These are phyloP conservation scores for Cydia pomonella DNA, from an alignment of 1,140 invertebrate genomes.

Conservation along the genomic window DNA sequence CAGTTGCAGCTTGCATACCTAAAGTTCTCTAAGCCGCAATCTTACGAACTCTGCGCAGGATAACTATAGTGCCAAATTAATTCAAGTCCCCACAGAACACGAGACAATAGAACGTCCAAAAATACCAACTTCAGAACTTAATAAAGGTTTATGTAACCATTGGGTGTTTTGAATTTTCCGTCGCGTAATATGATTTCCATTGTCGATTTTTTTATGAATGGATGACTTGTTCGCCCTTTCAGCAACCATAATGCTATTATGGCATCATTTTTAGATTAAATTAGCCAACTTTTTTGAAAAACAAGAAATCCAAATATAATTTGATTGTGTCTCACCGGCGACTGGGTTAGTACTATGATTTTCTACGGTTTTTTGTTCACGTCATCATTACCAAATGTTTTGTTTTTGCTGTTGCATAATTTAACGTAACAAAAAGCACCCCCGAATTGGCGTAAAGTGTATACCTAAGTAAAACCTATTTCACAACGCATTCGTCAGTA, in stretches of 20 bases:
- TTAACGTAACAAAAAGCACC: neutral
- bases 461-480: conserved; percentile 44
- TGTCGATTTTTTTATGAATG: no score
- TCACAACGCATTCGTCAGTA: conserved; percentile 50
- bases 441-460: neutral
- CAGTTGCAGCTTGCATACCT: conserved; percentile 5
- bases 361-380: no score
- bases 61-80: neutral
- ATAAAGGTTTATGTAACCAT: neutral
- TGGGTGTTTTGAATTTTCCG: neutral
- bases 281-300: no score
- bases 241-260: no score
- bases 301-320: no score
- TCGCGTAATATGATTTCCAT: no score
- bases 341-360: no score
- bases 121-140: neutral
- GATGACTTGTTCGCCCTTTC: no score
- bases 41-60: neutral
- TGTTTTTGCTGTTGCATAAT: no score
- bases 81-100: neutral
- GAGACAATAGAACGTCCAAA: neutral
- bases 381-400: no score
- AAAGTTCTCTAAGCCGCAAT: neutral
- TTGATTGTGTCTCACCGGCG: no score
- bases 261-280: no score